Evolutionary conservation across 1,140 invertebrate species (phyloP), one percentile per base, ranked within the genome.

Genomic region (Paracyclopina nana): DNA sequence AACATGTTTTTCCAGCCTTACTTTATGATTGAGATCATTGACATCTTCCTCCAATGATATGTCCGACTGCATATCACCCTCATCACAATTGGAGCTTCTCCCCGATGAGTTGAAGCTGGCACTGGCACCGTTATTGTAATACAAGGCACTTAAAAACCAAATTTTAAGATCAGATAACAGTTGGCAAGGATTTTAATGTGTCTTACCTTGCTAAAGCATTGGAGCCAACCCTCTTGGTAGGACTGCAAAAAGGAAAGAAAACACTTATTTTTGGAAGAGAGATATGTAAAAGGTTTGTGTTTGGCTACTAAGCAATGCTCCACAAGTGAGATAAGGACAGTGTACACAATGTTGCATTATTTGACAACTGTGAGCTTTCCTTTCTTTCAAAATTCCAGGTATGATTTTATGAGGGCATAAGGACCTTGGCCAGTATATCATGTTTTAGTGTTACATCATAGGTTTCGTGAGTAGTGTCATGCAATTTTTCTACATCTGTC

Each of bases 51-150:
- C 82, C 42, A 88, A 68, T 40, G 81, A 86, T 29, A 83, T 79
- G 67, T 88, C 82, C 53, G 82, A 85, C 67, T 83, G 85, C 74
- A 87, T 84, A 67, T 88, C 83, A 70, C 87, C 84, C 24, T 77
- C 77, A 67, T 86, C 83, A 61, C 82, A 82, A 58, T 77, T 82
- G 44, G 82, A 86, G 59, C 82, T 84, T 60, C 82, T 75, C 43
- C 81, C 82, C 22, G 81, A 83, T 55, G 81, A 85, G 67, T 86
- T 84, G 64, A 86, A 85, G 65, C 80, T 84, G 57, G 81, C 82
- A 61, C 81, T 84, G 56, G 82, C 74, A 66, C 86, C 86, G 53
- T 87, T 71, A 68, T 86, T 82, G 34, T 58, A 61, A 9, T 55
- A 58, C 34, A 61, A 52, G 11, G 60, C 58, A 18, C 58, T 60